Percentiles rank a stretch among this genome's conserved stretches.
These are phyloP conservation scores for Periophthalmus modestus DNA, from an alignment of 2,113 vertebrate genomes.

Conservation along the genomic window DNA sequence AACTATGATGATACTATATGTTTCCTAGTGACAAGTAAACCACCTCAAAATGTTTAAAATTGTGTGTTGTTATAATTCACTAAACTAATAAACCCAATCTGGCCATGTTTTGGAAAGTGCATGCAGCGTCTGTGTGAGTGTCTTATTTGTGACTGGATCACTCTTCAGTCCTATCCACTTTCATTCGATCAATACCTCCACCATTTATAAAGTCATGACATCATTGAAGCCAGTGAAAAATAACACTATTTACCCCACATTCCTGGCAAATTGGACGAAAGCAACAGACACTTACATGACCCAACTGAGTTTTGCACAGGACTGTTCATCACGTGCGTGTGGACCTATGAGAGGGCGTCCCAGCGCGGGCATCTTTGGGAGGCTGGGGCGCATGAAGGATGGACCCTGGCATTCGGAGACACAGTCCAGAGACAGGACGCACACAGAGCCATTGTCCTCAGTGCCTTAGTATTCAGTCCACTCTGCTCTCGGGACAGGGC, in stretches of 20 bases:
- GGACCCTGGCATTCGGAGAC: slow-evolving; percentile 52
- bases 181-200: slow-evolving; percentile 59
- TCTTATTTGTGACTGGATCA: slow-evolving; percentile 44
- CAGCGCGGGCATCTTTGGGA: slow-evolving; percentile 28
- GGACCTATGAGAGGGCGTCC: slow-evolving; percentile 7
- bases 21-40: background rate
- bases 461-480: slow-evolving; percentile 65
- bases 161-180: slow-evolving; percentile 63
- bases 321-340: slow-evolving; percentile 43
- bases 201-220: slow-evolving; percentile 60
- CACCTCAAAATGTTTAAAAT: background rate
- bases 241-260: slow-evolving; percentile 27
- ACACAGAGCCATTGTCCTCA: slow-evolving; percentile 69
- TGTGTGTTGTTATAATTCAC: too few species aligned
- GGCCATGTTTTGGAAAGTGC: slow-evolving; percentile 27
- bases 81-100: too few species aligned
- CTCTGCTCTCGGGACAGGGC: slow-evolving; percentile 46
- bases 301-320: slow-evolving; percentile 40
- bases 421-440: slow-evolving; percentile 57
- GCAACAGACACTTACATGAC: slow-evolving; percentile 28
- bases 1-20: too few species aligned
- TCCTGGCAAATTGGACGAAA: slow-evolving; percentile 43
- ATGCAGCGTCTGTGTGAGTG: slow-evolving; percentile 23
- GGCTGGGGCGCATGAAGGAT: slow-evolving; percentile 44
- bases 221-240: slow-evolving; percentile 45